Evolutionary conservation across 2,113 vertebrate species (phyloP).

Genomic region (Lampris megalopsis): DNA sequence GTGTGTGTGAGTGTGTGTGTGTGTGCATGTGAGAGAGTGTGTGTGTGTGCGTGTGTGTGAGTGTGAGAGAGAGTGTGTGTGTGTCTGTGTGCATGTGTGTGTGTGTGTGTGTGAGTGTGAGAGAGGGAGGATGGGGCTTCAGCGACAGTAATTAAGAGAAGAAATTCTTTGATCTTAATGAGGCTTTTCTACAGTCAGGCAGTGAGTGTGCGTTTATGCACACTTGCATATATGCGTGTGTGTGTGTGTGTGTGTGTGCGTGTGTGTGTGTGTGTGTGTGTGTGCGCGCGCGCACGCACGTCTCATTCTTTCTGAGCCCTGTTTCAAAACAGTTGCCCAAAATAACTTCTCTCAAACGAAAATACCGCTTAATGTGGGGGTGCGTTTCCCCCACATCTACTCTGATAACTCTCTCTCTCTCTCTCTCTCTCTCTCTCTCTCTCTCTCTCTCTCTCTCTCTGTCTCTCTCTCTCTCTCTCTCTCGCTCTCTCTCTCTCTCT

Average conservation of each 20-base stretch:
- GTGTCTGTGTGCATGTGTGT: conserved; percentile 14
- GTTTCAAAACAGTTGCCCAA: conserved; percentile 15
- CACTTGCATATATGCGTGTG: conserved; percentile 23
- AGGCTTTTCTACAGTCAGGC: conserved; percentile 61
- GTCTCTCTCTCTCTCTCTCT: too few species aligned
- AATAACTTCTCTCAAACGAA: conserved; percentile 45
- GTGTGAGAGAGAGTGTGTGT: conserved; percentile 2
- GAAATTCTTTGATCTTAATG: conserved; percentile 77
- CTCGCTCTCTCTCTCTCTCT: too few species aligned
- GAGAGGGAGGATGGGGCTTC: conserved; percentile 48
- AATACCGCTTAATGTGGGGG: conserved; percentile 42
- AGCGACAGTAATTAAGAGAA: conserved; percentile 71
- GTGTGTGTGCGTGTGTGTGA: conserved; percentile 1
- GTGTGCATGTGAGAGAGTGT: neutral
- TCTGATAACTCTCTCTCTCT: conserved; percentile 10
- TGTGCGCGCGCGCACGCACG: neutral
- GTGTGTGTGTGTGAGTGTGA: conserved; percentile 10
- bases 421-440: too few species aligned
- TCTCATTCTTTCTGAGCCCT: conserved; percentile 1
- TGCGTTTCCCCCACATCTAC: conserved; percentile 25
- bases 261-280: conserved; percentile 10
- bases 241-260: conserved; percentile 19
- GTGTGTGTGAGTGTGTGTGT: conserved; percentile 7
- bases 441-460: too few species aligned
- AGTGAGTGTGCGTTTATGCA: conserved; percentile 9